Conservation (phyloP, 2,888 invertebrate genomes). For the Tholera decimalis region DNA sequence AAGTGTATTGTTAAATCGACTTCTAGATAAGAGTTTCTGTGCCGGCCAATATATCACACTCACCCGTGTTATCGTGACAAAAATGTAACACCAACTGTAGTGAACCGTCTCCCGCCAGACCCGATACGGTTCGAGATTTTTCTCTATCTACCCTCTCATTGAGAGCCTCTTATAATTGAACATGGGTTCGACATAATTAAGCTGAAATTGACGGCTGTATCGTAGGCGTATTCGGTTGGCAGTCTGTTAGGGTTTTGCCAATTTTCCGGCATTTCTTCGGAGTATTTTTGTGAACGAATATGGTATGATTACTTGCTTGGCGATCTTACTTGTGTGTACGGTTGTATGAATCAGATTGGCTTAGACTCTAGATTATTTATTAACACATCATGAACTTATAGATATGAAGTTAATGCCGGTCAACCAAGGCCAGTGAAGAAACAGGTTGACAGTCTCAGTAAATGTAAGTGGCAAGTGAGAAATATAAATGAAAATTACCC, state of each 20-base stretch:
- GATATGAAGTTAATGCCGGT: too few relatives aligned
- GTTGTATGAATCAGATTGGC: background rate
- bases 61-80: constrained; percentile 33
- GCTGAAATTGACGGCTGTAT: constrained; percentile 33
- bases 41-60: constrained; percentile 19
- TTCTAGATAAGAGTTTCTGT: constrained; percentile 4
- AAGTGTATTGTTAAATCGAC: background rate
- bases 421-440: too few relatives aligned
- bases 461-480: too few relatives aligned
- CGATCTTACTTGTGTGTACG: background rate
- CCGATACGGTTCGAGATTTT: background rate
- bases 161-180: constrained; percentile 43
- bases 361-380: too few relatives aligned
- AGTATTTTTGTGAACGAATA: background rate
- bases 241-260: background rate
- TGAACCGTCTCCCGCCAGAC: background rate
- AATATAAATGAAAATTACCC: too few relatives aligned
- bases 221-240: background rate
- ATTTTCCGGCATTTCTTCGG: constrained; percentile 5
- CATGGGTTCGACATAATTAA: constrained; percentile 45
- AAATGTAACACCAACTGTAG: constrained; percentile 13
- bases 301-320: background rate
- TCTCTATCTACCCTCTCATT: constrained; percentile 11
- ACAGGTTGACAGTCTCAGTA: too few relatives aligned
- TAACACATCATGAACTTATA: too few relatives aligned